These are phyloP conservation scores for Habrosyne pyritoides DNA, from an alignment of 2,888 invertebrate species.

Conservation along the genomic window DNA sequence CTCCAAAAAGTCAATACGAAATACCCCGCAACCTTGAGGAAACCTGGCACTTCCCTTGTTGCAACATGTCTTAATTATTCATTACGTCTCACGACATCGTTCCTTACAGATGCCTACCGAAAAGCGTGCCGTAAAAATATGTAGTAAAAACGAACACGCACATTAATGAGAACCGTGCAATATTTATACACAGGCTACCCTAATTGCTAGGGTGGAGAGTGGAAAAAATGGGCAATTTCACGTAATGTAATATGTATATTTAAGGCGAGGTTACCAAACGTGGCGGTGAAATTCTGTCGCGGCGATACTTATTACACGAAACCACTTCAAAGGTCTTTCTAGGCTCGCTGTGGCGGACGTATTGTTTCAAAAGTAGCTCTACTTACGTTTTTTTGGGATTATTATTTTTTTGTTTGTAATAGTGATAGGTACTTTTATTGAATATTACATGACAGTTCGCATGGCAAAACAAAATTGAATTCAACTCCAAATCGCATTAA, in stretches of 20 bases:
- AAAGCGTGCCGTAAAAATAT: slow-evolving; percentile 76
- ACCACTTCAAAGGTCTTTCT: slow-evolving; percentile 79
- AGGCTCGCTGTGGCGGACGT: slow-evolving; percentile 41
- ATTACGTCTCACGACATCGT: slow-evolving; percentile 61
- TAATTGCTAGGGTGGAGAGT: slow-evolving; percentile 84
- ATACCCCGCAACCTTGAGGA: slow-evolving; percentile 35
- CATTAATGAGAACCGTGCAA: slow-evolving; percentile 82
- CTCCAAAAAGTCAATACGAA: slow-evolving; percentile 24
- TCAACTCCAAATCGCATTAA: no score
- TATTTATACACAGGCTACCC: slow-evolving; percentile 83
- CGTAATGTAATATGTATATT: slow-evolving; percentile 84
- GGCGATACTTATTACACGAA: slow-evolving; percentile 73
- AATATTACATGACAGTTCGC: no score
- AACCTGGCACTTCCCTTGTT: slow-evolving; percentile 59
- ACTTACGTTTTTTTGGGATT: slow-evolving; percentile 29
- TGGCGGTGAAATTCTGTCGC: slow-evolving; percentile 75
- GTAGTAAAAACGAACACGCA: slow-evolving; percentile 78
- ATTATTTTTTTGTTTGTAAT: neutral
- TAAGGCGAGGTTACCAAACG: slow-evolving; percentile 77
- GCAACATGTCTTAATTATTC: slow-evolving; percentile 79
- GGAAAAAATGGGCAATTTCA: slow-evolving; percentile 84
- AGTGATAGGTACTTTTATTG: no score
- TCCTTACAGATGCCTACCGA: slow-evolving; percentile 65
- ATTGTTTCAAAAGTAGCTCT: slow-evolving; percentile 55
- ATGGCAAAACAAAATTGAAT: no score